Evolutionary conservation across 2,888 invertebrate species (phyloP), one percentile per base, ranked within the genome.

Genomic region (Caenorhabditis angaria): DNA sequence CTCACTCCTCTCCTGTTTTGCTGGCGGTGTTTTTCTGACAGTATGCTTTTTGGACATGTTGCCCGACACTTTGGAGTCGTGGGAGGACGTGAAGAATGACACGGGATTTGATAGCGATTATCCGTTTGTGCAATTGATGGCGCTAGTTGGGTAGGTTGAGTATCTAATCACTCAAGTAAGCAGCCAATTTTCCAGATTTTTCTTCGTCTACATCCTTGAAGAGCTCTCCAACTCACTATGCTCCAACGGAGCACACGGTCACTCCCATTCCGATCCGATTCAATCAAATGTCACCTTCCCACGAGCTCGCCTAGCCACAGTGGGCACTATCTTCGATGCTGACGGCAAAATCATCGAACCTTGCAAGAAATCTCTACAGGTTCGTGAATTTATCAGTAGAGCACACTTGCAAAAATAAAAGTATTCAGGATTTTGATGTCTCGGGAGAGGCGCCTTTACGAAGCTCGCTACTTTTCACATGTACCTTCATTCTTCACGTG

Each of bases 11-110:
- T 81, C 83, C 0, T 83, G 83, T 53, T 83, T 83, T 51, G 79
- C 82, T 41, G 83, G 83, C 24, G 83, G 83, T 0, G 83, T 83
- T 3, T 82, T 83, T 48, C 55, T 83, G n/a, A 74, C 78, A 3
- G 79, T 82, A 8, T 86, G 85, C 41, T 83, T 84, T 66, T 70
- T 85, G 20, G 80, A 82, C 48, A 85, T 85, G 64, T 47, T 82
- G 29, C 78, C 82, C 0, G 76, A 80, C 61, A 78, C 83, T 12
- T 68, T 82, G 71, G 80, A 80, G 64, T 66, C 77, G 6, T 76
- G 74, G 77, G 70, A 74, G 35, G 22, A 48, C 14, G 66, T 74
- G 3, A 41, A 62, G 47, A 60, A 48, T 1, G 70, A 65, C 41
- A 69, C 71, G 2, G 68, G 64, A 18, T 73, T 56, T 64, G 2